These are phyloP conservation scores for Zele albiditarsus DNA, from an alignment of 2,888 invertebrate genomes.

Conservation along the genomic window DNA sequence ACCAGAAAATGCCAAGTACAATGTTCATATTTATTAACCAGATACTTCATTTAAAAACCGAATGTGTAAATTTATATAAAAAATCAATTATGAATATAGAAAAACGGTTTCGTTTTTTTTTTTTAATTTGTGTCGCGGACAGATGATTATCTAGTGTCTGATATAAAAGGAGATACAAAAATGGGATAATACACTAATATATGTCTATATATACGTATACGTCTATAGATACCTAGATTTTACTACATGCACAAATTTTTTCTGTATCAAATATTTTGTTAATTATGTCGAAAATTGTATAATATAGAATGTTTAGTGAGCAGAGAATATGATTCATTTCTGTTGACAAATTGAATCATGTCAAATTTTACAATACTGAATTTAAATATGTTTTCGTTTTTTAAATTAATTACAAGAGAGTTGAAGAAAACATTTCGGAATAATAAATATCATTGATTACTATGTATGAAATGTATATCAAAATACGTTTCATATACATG, in stretches of 20 bases:
- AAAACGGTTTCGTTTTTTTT: neutral
- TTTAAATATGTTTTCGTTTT: neutral
- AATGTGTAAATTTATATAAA: neutral
- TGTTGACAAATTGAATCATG: neutral
- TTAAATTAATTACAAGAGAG: conserved; percentile 12
- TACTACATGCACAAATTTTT: neutral
- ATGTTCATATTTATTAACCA: neutral
- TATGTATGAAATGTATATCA: neutral
- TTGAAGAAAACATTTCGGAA: neutral
- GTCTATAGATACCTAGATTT: neutral
- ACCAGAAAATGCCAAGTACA: neutral
- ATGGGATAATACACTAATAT: neutral
- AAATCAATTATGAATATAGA: neutral
- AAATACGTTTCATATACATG: neutral
- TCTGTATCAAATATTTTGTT: neutral
- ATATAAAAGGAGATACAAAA: neutral
- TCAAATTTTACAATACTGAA: neutral
- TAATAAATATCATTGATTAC: neutral
- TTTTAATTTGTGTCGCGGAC: neutral
- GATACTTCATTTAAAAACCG: neutral
- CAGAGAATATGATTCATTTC: neutral
- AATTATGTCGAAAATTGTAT: neutral
- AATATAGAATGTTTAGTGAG: neutral
- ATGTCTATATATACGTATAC: neutral
- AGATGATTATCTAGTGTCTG: neutral